Evolutionary conservation across 2,888 invertebrate genomes (phyloP), one percentile per base, ranked within the genome.

Genomic region (Oxyteleia sp.): DNA sequence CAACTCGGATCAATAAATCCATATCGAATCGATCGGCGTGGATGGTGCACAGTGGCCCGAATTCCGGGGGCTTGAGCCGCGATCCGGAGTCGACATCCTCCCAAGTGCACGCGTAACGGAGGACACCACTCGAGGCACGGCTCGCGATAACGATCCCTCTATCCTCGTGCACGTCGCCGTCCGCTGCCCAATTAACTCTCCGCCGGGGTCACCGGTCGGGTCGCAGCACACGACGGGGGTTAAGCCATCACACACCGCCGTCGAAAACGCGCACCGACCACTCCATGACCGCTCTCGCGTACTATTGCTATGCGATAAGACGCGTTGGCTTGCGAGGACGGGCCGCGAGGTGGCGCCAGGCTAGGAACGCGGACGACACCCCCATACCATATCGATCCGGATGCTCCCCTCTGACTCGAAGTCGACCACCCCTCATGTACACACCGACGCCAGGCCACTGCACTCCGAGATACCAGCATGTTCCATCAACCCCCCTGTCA

Each of bases 301-400:
- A 84, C 78, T 81, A 81, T 85, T 83, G 74, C 80, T 74, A 59
- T 72, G 81, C 78, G 81, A 72, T 82, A 84, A 74, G 41, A 79
- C 78, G 84, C 84, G 59, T 13, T 32, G 38, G 13, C 38, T 85
- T 83, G 88, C 85, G 83, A 75, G 85, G 68, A 79, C 86, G 79
- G 83, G 72, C 88, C 91, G 89, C 89, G 82, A 87, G 92, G 90
- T 88, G 91, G 92, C 89, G 89, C 87, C 84, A 88, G 43, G 81
- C 87, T 87, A 76, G 83, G 85, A 86, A 82, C 85, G 83, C 80
- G 82, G 87, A 89, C 89, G 88, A 89, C 89, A 88, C 91, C 90
- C 89, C 89, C 90, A 87, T 89, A 89, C 90, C 89, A 91, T 92
- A 92, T 92, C 93, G 92, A 92, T 92, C 92, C 89, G 76, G 69